Evolutionary conservation across 2,888 invertebrate genomes (phyloP).

Genomic region (Macropis europaea): DNA sequence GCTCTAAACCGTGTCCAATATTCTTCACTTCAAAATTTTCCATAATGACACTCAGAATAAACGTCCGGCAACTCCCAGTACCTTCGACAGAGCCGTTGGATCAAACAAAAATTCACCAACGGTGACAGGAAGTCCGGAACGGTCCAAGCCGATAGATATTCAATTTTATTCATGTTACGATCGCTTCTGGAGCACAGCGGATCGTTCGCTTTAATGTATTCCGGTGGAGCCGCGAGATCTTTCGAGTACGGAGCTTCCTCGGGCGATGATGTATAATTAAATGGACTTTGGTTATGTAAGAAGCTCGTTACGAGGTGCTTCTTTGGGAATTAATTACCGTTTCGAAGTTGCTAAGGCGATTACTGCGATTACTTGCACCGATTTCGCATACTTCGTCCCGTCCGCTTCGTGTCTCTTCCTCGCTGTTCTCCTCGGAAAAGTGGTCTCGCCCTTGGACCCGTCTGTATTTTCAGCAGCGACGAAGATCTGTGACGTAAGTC

Average conservation of each 20-base stretch:
- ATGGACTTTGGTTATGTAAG: conserved; percentile 30
- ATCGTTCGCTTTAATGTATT: conserved; percentile 40
- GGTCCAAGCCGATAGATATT: neutral
- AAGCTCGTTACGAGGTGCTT: conserved; percentile 37
- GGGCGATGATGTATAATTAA: conserved; percentile 37
- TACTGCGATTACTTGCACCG: conserved; percentile 15
- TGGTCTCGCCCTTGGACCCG: no score
- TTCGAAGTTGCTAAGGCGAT: conserved; percentile 41
- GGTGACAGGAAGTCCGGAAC: neutral
- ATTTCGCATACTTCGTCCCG: conserved; percentile 9
- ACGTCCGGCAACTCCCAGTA: no score
- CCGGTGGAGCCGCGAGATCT: conserved; percentile 28
- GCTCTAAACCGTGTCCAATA: no score
- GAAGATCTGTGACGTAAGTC: conserved; percentile 24
- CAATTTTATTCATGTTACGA: conserved; percentile 19
- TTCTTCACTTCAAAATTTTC: no score
- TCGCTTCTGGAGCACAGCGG: neutral
- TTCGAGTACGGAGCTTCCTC: neutral
- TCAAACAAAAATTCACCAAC: conserved; percentile 5
- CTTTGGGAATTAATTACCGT: conserved; percentile 45
- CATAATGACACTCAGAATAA: no score
- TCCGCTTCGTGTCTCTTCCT: neutral
- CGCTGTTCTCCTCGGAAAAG: neutral
- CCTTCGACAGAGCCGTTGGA: no score
- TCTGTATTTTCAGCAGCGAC: neutral